Base-by-base conservation (phyloP, 2,888 invertebrate genomes). In the Cistogaster globosa region DNA sequence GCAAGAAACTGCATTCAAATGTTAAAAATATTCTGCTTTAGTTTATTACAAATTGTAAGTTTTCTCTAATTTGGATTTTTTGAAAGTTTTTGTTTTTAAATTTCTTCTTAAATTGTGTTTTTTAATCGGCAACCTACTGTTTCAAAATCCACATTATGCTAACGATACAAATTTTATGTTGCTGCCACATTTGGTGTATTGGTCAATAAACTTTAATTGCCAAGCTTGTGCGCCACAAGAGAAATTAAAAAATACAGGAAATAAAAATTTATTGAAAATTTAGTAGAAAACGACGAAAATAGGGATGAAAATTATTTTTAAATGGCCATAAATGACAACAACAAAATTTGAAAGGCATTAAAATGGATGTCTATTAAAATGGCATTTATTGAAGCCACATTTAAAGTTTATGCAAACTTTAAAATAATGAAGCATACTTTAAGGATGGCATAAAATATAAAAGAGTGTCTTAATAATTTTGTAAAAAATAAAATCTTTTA, bases 161-260 rank as follows among this genome's bases (percentile, higher is more conserved):
- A 74, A 83, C 63, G 67, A 78, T 48, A 38, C 45, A 36, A 72
- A 68, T 20, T 42, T 38, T 71, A 65, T 71, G 42, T 20, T 62
- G 22, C 53, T 45, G 48, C 60, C n/a, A n/a, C n/a, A n/a, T n/a
- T 57, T 22, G 62, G 55, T 72, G 60, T 78, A 68, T 74, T 78
- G 62, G 55, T 78, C 74, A 79, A 79, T 79, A 74, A 77, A 74
- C 48, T 83, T 83, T 68, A 62, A 62, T 71, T 82, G 22, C 62
- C 51, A 65, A 65, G 55, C 20, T 65, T 45, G 18, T 36, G 42
- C 11, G 18, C 48, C 57, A 48, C 58, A 36, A 12, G 42, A 36
- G 18, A 20, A 20, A 18, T 51, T 62, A 12, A 20, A 8, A 57
- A 26, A 26, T 26, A 26, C 26, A 16, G 20, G 45, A 8, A 18